Base-by-base conservation (phyloP, 2,113 vertebrate genomes). In the Anolis carolinensis region DNA sequence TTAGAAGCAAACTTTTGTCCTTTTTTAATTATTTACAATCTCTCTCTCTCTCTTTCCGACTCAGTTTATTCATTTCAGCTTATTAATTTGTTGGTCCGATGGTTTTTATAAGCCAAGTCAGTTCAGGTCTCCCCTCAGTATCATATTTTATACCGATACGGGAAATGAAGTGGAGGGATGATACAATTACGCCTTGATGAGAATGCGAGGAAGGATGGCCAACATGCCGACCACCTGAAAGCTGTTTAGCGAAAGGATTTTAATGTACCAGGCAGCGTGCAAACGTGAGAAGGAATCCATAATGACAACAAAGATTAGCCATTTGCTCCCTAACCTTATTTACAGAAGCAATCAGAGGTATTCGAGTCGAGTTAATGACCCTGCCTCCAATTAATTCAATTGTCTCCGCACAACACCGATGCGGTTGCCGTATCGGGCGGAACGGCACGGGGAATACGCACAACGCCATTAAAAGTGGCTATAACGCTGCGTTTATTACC, bases 371-470 rank as follows among this genome's bases (percentile, higher is more conserved):
- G 95, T 97, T 97, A 97, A 97, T 96, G 96, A 96, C 95, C 95
- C 95, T 94, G 94, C 95, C 95, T 97, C 95, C 96, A 97, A 96
- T 97, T 97, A 96, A 97, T 96, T 96, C 96, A 96, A 97, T 97
- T 97, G 96, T 97, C 96, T 96, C 96, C 93, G 95, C 96, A 96
- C 94, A 96, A 95, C 95, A 95, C 89, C 94, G 94, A 95, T 94
- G 95, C 95, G 93, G 92, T 92, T 94, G 93, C 92, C 96, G 94
- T 96, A 95, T 96, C 94, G 83, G 92, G 89, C 92, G 92, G 7
- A 94, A 93, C 92, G 95, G 96, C 94, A 86, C 86, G 95, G 96
- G 95, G 94, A 96, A 95, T 96, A 95, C 87, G 94, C 93, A 95
- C 93, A 92, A 93, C 92, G 94, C 95, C 95, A 96, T 96, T 95